Percentiles rank a stretch among this genome's conserved stretches.
Conservation (phyloP, 2,888 invertebrate genomes). For the Scaptomyza cyrtandrae region DNA sequence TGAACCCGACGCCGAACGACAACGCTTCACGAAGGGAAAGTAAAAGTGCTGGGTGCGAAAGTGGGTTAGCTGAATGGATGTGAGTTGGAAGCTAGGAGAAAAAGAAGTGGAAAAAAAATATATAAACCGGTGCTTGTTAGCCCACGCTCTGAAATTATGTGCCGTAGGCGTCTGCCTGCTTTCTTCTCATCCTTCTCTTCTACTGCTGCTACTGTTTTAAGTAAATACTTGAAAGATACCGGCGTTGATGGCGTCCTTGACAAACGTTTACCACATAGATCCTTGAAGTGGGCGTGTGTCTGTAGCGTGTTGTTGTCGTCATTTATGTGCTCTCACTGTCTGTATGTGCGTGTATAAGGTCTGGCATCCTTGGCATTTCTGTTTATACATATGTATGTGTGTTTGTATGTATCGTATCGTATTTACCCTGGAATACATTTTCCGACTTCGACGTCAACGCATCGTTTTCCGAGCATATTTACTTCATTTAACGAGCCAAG, state of each 20-base stretch:
- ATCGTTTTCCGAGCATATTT: constrained; percentile 28
- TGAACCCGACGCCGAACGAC: constrained; percentile 56
- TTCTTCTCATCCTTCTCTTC: background rate
- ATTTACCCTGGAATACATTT: constrained; percentile 29
- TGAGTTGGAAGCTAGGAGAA: constrained; percentile 7
- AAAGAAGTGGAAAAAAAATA: constrained; percentile 1
- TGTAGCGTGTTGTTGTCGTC: constrained; percentile 5
- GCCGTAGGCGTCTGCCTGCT: constrained; percentile 51
- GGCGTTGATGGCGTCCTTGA: constrained; percentile 73
- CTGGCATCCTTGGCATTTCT: constrained; percentile 53
- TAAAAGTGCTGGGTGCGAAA: constrained; percentile 50
- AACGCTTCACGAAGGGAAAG: constrained; percentile 50
- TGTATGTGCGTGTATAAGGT: constrained; percentile 3
- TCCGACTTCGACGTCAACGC: constrained; percentile 8
- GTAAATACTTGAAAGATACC: constrained; percentile 63
- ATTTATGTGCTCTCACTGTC: background rate
- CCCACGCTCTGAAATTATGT: constrained; percentile 15
- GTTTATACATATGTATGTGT: background rate
- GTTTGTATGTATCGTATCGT: constrained; percentile 1
- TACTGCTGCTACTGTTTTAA: constrained; percentile 16
- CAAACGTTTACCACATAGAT: constrained; percentile 47
- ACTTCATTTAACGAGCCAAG: constrained; percentile 14
- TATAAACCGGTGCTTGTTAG: constrained; percentile 33
- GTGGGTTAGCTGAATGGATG: background rate
- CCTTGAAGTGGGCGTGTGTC: constrained; percentile 32